Conservation (phyloP, 2,113 vertebrate genomes). For the Girardinichthys multiradiatus region DNA sequence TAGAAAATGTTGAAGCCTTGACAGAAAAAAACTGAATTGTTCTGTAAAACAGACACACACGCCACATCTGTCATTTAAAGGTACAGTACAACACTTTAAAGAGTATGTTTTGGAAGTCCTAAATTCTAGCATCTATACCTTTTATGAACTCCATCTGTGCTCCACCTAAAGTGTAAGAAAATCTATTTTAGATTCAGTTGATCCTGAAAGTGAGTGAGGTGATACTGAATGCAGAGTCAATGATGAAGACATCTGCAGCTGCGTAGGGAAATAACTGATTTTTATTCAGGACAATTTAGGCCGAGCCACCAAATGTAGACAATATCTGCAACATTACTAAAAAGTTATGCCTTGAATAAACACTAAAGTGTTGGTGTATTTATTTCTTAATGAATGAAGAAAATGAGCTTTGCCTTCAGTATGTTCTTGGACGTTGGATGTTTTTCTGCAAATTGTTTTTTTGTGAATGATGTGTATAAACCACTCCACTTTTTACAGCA, state of each 20-base stretch:
- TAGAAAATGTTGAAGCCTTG: background rate
- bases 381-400: slow-evolving; percentile 33
- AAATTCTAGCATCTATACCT: too few species aligned
- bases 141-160: background rate
- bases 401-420: slow-evolving; percentile 51
- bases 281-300: slow-evolving; percentile 10
- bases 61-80: background rate
- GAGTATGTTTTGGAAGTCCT: too few species aligned
- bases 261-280: background rate
- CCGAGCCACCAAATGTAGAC: background rate
- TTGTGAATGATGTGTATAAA: too few species aligned
- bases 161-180: background rate
- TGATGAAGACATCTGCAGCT: background rate
- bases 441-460: too few species aligned
- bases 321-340: slow-evolving; percentile 2
- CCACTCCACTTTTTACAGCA: too few species aligned
- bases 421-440: slow-evolving; percentile 37
- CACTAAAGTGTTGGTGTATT: background rate
- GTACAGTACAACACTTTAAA: background rate
- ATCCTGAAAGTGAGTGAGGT: background rate
- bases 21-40: background rate
- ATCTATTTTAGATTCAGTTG: background rate
- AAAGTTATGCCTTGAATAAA: slow-evolving; percentile 37
- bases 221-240: background rate
- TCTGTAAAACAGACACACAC: background rate